A percentile compares a stretch with the other conserved stretches of the same genome.
Evolutionary conservation across 2,797 vertebrate species (phyloP).

Genomic region (Pseudopleuronectes americanus): DNA sequence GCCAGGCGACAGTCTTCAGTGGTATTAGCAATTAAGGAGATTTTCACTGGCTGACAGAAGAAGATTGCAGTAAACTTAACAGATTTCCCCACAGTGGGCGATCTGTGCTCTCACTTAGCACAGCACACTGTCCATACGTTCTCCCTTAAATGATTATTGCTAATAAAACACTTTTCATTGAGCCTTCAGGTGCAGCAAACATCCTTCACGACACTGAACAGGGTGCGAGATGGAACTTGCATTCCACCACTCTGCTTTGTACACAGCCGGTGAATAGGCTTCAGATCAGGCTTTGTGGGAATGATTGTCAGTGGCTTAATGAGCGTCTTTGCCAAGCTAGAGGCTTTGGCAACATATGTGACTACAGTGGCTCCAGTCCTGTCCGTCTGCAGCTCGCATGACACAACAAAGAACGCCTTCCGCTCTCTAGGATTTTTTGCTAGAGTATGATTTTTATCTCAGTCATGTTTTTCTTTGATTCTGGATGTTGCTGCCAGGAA

Average conservation of each 20-base stretch:
- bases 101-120: slow-evolving; percentile 19
- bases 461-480: slow-evolving; percentile 41
- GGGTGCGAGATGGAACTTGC: slow-evolving; percentile 60
- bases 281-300: slow-evolving; percentile 84
- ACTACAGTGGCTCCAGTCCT: slow-evolving; percentile 61
- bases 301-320: slow-evolving; percentile 88
- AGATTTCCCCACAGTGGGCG: slow-evolving; percentile 63
- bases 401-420: slow-evolving; percentile 39
- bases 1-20: slow-evolving; percentile 44
- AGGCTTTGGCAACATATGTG: slow-evolving; percentile 85
- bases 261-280: slow-evolving; percentile 80
- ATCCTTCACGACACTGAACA: slow-evolving; percentile 32
- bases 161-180: slow-evolving; percentile 46
- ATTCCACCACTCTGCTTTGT: slow-evolving; percentile 80
- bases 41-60: slow-evolving; percentile 57
- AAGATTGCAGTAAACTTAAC: slow-evolving; percentile 63
- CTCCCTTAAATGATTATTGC: slow-evolving; percentile 26
- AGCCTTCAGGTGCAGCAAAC: slow-evolving; percentile 65
- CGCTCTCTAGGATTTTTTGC: slow-evolving; percentile 27
- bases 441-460: slow-evolving; percentile 24
- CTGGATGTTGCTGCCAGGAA: slow-evolving; percentile 64
- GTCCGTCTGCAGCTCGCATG: slow-evolving; percentile 45
- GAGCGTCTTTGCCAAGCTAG: slow-evolving; percentile 83
- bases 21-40: slow-evolving; percentile 73
- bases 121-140: slow-evolving; percentile 4